A percentile compares a stretch with the other conserved stretches of the same genome.
Evolutionary conservation across 2,797 vertebrate species (phyloP).

Genomic region (Thripadectes ignobilis): DNA sequence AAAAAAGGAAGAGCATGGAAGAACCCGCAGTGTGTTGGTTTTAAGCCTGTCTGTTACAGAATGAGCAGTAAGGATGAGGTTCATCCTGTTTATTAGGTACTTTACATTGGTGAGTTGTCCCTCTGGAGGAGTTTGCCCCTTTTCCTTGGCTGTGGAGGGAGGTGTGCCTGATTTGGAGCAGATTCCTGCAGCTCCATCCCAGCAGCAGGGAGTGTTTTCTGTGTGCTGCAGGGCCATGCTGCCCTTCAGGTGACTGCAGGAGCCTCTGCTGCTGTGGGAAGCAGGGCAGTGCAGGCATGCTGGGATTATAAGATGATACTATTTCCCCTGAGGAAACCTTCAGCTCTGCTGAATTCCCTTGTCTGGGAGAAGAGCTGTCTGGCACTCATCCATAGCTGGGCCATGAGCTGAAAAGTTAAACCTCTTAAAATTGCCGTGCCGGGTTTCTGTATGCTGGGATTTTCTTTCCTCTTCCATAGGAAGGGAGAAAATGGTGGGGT

Average conservation of each 20-base stretch:
- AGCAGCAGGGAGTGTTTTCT: neutral
- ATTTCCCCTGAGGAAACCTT: slow-evolving; percentile 28
- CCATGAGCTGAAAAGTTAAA: slow-evolving; percentile 33
- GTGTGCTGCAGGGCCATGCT: neutral
- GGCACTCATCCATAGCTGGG: slow-evolving; percentile 1
- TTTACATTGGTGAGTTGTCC: neutral
- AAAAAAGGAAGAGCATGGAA: neutral
- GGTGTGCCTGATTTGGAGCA: neutral
- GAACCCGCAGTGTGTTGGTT: rapidly evolving
- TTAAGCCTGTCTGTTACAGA: neutral
- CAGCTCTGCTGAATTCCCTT: neutral
- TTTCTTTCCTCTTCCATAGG: neutral
- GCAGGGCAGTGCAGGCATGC: neutral
- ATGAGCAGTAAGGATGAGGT: neutral
- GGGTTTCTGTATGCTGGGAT: neutral
- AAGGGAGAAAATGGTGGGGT: neutral
- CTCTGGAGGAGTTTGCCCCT: neutral
- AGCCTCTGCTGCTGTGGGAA: neutral
- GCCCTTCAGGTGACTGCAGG: slow-evolving; percentile 6
- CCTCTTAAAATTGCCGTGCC: neutral
- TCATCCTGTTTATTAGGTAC: neutral
- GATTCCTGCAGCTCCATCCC: neutral
- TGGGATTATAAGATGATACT: neutral
- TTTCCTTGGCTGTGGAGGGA: neutral
- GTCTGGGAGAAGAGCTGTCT: slow-evolving; percentile 26